These are phyloP conservation scores for Rutpela maculata DNA, from an alignment of 2,888 invertebrate species.

Conservation along the genomic window DNA sequence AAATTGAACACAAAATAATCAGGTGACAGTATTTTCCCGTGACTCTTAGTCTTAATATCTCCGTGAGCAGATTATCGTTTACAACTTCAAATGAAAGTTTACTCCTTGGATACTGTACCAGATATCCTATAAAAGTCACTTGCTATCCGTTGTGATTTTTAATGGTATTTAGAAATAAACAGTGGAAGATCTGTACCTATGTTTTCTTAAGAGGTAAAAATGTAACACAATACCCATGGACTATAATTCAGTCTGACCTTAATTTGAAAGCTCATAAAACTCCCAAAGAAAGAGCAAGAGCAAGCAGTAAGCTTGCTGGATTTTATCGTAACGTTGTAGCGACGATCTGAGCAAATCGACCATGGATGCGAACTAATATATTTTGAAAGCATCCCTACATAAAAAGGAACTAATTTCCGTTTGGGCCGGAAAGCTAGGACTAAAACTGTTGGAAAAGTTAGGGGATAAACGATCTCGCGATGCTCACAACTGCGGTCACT, in stretches of 20 bases:
- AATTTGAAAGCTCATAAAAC: slow-evolving; percentile 48
- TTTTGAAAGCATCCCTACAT: slow-evolving; percentile 69
- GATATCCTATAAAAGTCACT: too few species aligned
- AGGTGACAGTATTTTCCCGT: too few species aligned
- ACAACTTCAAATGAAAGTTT: too few species aligned
- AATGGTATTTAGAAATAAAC: too few species aligned
- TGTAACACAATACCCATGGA: slow-evolving; percentile 26
- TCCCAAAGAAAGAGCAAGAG: slow-evolving; percentile 31
- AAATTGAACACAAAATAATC: too few species aligned
- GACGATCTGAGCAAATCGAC: slow-evolving; percentile 69
- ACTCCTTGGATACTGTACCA: too few species aligned
- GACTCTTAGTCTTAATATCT: too few species aligned
- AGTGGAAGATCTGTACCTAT: too few species aligned
- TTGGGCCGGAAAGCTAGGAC: slow-evolving; percentile 68
- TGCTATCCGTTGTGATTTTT: too few species aligned
- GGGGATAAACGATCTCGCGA: slow-evolving; percentile 63
- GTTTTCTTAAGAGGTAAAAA: background rate
- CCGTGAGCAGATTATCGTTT: too few species aligned
- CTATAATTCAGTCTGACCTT: slow-evolving; percentile 35
- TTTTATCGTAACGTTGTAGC: slow-evolving; percentile 66
- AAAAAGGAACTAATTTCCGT: slow-evolving; percentile 73
- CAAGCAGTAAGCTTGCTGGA: slow-evolving; percentile 56
- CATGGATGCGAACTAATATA: slow-evolving; percentile 69
- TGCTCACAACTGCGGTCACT: slow-evolving; percentile 68
- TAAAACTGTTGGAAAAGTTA: slow-evolving; percentile 69